Evolutionary conservation across 2,888 invertebrate genomes (phyloP).

Genomic region (Bhutanitis thaidina): DNA sequence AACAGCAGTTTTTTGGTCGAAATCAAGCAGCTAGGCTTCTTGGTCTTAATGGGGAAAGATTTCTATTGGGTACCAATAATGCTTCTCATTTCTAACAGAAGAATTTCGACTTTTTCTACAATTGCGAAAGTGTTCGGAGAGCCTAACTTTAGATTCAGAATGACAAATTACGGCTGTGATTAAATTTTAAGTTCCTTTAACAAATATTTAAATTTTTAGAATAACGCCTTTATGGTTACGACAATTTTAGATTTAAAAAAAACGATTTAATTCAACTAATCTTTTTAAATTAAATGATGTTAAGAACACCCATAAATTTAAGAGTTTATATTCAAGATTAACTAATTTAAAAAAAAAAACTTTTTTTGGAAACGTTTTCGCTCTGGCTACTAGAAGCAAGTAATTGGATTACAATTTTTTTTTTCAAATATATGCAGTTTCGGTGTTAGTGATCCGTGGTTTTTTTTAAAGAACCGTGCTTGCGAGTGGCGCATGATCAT

Average conservation of each 20-base stretch:
- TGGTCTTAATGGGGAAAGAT: too few relatives aligned
- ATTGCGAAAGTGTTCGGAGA: too few relatives aligned
- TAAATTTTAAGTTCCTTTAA: too few relatives aligned
- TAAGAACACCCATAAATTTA: neutral
- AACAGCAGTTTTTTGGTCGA: too few relatives aligned
- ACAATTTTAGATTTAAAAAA: neutral
- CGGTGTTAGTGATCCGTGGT: slow-evolving; percentile 60
- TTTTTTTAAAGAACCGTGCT: slow-evolving; percentile 44
- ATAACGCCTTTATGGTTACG: slow-evolving; percentile 2
- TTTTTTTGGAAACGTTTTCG: slow-evolving; percentile 64
- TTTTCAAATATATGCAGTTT: slow-evolving; percentile 34
- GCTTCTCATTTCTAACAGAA: too few relatives aligned
- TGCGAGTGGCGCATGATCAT: slow-evolving; percentile 60
- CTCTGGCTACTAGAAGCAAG: slow-evolving; percentile 80
- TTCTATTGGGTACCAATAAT: too few relatives aligned
- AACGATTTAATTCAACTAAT: too few relatives aligned
- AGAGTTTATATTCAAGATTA: slow-evolving; percentile 21
- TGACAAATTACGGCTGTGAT: too few relatives aligned
- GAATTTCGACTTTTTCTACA: too few relatives aligned
- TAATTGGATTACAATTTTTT: slow-evolving; percentile 57
- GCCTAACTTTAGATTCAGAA: too few relatives aligned
- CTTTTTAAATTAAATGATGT: too few relatives aligned
- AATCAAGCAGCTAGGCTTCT: too few relatives aligned
- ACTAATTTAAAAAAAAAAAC: slow-evolving; percentile 51
- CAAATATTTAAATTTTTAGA: slow-evolving; percentile 3